Evolutionary conservation across 2,888 invertebrate genomes (phyloP).

Genomic region (Drosophila ustulata): DNA sequence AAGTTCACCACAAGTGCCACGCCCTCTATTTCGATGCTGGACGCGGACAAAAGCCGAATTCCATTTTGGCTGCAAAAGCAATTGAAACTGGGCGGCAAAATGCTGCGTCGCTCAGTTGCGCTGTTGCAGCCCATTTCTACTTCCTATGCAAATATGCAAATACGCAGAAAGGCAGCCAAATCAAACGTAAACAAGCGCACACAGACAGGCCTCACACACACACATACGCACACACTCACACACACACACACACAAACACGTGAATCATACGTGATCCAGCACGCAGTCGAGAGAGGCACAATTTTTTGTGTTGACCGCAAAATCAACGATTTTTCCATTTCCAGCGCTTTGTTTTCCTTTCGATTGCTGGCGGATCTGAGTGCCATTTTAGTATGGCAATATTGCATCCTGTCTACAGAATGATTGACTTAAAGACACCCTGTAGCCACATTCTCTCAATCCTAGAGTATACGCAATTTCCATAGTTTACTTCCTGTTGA

Average conservation of each 20-base stretch:
- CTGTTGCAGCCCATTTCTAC: slow-evolving; percentile 29
- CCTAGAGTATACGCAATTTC: background rate
- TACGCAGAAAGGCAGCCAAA: slow-evolving; percentile 34
- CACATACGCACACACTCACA: slow-evolving; percentile 1
- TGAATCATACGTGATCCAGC: background rate
- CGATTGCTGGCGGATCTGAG: slow-evolving; percentile 26
- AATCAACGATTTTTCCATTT: slow-evolving; percentile 30
- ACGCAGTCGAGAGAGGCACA: background rate
- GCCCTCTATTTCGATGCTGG: background rate
- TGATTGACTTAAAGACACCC: background rate
- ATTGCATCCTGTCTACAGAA: slow-evolving; percentile 5
- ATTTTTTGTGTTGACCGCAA: slow-evolving; percentile 34
- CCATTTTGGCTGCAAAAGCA: slow-evolving; percentile 16
- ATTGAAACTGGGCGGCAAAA: slow-evolving; percentile 14
- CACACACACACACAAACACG: background rate
- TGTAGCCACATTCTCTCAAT: background rate
- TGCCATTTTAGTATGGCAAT: slow-evolving; percentile 33
- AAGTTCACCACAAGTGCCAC: slow-evolving; percentile 7
- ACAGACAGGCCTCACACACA: slow-evolving; percentile 7
- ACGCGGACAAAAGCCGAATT: slow-evolving; percentile 6
- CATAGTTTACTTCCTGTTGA: no score
- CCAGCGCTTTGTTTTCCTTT: slow-evolving; percentile 28
- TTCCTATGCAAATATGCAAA: slow-evolving; percentile 51
- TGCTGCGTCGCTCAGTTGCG: slow-evolving; percentile 20
- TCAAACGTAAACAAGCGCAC: slow-evolving; percentile 28